Percentiles rank a stretch among this genome's conserved stretches.
Conservation (phyloP, 2,797 vertebrate genomes). For the Microtus obscurus region DNA sequence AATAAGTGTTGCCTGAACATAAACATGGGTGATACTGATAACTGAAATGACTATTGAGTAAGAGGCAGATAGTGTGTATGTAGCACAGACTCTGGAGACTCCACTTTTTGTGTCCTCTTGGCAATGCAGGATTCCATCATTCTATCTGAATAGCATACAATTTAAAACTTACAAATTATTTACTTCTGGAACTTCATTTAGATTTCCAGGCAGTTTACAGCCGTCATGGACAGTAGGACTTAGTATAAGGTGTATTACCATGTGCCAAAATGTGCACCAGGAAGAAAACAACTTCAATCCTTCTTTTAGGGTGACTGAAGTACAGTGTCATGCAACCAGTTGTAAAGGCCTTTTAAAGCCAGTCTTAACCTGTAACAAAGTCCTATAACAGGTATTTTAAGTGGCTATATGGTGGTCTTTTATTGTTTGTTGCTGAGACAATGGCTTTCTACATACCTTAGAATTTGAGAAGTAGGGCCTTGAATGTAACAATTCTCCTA, state of each 20-base stretch:
- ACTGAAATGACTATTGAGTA: background rate
- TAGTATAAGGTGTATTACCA: background rate
- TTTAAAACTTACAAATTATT: background rate
- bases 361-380: background rate
- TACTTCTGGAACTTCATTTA: conserved; percentile 8
- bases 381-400: background rate
- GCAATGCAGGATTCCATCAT: background rate
- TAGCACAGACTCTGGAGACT: background rate
- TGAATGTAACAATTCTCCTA: background rate
- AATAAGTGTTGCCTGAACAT: background rate
- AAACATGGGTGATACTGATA: background rate
- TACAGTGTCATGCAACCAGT: background rate
- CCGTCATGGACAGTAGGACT: background rate
- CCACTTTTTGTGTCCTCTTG: background rate
- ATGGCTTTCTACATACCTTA: too few relatives aligned
- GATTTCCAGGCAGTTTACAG: background rate
- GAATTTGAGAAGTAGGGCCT: background rate
- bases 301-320: background rate
- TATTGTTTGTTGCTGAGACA: background rate
- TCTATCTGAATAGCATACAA: background rate
- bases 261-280: background rate
- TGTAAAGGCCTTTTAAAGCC: background rate
- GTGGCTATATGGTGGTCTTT: background rate
- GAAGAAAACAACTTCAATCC: background rate
- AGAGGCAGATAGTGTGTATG: background rate